Conservation (phyloP, 2,113 vertebrate genomes). For the Neoarius graeffei region DNA sequence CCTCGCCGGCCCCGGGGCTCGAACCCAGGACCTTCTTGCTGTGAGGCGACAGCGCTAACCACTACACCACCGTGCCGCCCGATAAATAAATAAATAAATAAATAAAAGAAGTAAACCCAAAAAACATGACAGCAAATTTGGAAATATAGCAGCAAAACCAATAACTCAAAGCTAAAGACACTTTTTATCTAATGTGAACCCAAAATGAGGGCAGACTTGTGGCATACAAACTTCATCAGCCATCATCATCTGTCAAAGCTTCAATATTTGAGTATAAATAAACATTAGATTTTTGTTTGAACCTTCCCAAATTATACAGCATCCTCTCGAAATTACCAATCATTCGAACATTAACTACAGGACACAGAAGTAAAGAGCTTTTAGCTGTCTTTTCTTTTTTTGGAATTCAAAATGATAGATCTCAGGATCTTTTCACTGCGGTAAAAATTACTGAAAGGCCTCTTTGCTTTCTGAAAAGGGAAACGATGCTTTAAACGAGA, state of each 20-base stretch:
- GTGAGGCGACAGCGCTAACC: no score
- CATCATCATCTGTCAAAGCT: slow-evolving; percentile 15
- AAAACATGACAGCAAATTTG: background rate
- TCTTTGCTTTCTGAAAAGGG: slow-evolving; percentile 7
- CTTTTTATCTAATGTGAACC: background rate
- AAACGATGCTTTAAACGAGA: slow-evolving; percentile 28
- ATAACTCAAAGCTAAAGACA: background rate
- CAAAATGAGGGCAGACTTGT: background rate
- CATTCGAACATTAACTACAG: slow-evolving; percentile 15
- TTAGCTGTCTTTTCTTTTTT: slow-evolving; percentile 1
- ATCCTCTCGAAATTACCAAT: background rate
- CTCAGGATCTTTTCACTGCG: slow-evolving; percentile 11
- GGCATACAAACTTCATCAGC: background rate
- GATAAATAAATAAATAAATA: no score
- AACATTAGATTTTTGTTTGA: background rate
- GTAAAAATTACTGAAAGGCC: background rate
- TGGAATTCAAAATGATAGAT: background rate
- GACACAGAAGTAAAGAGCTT: background rate
- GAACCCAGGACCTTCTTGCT: no score
- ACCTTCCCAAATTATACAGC: background rate
- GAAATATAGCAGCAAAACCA: background rate
- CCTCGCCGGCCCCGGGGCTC: no score
- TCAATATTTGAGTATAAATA: slow-evolving; percentile 25
- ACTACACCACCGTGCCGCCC: no score
- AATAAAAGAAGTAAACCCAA: no score